Evolutionary conservation across 2,113 vertebrate species (phyloP).

Genomic region (Noctilio leporinus): DNA sequence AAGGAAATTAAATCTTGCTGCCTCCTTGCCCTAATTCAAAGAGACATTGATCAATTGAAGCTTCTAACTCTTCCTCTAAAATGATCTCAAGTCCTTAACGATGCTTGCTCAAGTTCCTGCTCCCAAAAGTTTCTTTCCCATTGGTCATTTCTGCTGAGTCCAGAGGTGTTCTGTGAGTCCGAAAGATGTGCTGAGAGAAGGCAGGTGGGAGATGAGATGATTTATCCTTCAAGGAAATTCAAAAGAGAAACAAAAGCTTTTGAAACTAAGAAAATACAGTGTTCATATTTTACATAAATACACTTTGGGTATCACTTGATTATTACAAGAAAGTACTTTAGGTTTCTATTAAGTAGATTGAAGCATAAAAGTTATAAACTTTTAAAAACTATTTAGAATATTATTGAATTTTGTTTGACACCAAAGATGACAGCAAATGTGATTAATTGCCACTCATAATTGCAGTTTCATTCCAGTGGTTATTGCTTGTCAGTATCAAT

Average conservation of each 20-base stretch:
- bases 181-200: neutral
- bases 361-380: conserved; percentile 54
- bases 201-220: neutral
- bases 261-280: conserved; percentile 12
- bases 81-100: conserved; percentile 12
- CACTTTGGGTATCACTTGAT: conserved; percentile 25
- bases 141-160: neutral
- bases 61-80: conserved; percentile 29
- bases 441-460: conserved; percentile 87
- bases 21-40: conserved; percentile 15
- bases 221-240: neutral
- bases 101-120: neutral
- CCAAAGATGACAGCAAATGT: conserved; percentile 83
- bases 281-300: conserved; percentile 47
- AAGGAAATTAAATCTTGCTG: conserved; percentile 33
- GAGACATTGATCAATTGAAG: conserved; percentile 38
- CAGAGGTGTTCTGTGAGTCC: neutral
- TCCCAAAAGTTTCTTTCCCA: neutral
- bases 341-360: conserved; percentile 52
- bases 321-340: conserved; percentile 51
- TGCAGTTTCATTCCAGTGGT: conserved; percentile 85
- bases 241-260: neutral
- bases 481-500: conserved; percentile 86
- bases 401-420: conserved; percentile 77
- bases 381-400: conserved; percentile 67